phyloP scores from a whole-genome alignment of 2,797 vertebrate genomes.

The Heteromormyrus szaboi region DNA sequence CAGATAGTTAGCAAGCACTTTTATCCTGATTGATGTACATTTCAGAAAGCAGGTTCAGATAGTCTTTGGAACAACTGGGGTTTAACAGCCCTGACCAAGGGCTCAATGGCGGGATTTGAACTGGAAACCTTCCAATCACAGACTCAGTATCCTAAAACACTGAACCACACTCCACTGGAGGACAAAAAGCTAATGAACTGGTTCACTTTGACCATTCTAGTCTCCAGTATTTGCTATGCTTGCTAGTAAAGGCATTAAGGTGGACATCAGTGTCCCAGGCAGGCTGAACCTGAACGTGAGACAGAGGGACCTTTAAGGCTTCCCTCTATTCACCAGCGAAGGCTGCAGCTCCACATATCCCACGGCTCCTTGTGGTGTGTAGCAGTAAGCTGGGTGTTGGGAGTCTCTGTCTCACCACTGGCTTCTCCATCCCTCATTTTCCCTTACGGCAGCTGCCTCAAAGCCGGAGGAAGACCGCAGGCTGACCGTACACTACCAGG shows the following conservation, averaged over 20 bases:
- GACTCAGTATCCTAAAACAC: background rate
- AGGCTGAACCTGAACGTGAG: background rate
- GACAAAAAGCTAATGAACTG: background rate
- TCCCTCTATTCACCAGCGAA: background rate
- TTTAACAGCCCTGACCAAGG: background rate
- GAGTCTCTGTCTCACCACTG: background rate
- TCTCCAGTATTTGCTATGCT: background rate
- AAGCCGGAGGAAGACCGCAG: slow-evolving; percentile 70
- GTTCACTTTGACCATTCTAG: background rate
- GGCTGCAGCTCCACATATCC: background rate
- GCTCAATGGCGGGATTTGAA: background rate
- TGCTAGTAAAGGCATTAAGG: background rate
- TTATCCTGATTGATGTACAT: background rate
- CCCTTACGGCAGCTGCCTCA: slow-evolving; percentile 52
- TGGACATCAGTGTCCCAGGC: background rate
- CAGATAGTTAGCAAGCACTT: background rate
- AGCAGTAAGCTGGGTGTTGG: background rate
- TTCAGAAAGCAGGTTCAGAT: background rate
- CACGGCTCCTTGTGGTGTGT: background rate
- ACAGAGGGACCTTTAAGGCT: background rate
- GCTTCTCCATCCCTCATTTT: background rate
- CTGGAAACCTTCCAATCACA: background rate
- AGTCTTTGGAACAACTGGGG: background rate
- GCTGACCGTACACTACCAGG: slow-evolving; percentile 63
- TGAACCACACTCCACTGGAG: background rate